Percentiles rank a stretch among this genome's conserved stretches.
phyloP scores from a whole-genome alignment of 2,888 invertebrate species.

The Stenichneumon culpator region DNA sequence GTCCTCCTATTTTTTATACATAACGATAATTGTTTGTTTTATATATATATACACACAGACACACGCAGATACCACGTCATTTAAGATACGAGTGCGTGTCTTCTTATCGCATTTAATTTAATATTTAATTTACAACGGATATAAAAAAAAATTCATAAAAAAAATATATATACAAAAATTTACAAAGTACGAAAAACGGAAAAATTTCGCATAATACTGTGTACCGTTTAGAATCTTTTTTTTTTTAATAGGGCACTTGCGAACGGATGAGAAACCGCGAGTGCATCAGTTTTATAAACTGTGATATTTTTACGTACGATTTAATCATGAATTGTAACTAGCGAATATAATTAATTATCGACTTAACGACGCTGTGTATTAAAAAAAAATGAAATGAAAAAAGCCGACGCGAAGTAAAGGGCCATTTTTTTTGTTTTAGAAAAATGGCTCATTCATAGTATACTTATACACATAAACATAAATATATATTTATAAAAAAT shows the following conservation, averaged over 20 bases:
- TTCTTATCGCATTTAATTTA: conserved; percentile 64
- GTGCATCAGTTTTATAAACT: conserved; percentile 83
- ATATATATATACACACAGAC: conserved; percentile 11
- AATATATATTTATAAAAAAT: conserved; percentile 48
- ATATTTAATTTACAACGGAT: conserved; percentile 65
- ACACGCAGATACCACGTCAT: not conserved
- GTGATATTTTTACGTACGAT: conserved; percentile 81
- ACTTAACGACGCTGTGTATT: conserved; percentile 17
- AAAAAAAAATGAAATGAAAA: conserved; percentile 10
- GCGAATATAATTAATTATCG: conserved; percentile 56
- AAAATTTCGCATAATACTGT: conserved; percentile 6
- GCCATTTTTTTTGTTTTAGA: not conserved
- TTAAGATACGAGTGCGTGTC: conserved; percentile 4
- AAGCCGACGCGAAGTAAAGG: conserved; percentile 30
- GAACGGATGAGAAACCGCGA: conserved; percentile 7
- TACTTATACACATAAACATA: conserved; percentile 8
- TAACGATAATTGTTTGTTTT: conserved; percentile 41
- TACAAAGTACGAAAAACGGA: not conserved
- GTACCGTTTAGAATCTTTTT: conserved; percentile 27
- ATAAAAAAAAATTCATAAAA: conserved; percentile 15
- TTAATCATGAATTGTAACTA: conserved; percentile 52
- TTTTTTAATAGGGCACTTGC: conserved; percentile 26
- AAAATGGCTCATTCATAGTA: not conserved
- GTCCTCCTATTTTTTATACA: conserved; percentile 66
- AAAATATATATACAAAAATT: conserved; percentile 8